Base-by-base conservation (phyloP, 2,113 vertebrate genomes). In the Columba janthina region DNA sequence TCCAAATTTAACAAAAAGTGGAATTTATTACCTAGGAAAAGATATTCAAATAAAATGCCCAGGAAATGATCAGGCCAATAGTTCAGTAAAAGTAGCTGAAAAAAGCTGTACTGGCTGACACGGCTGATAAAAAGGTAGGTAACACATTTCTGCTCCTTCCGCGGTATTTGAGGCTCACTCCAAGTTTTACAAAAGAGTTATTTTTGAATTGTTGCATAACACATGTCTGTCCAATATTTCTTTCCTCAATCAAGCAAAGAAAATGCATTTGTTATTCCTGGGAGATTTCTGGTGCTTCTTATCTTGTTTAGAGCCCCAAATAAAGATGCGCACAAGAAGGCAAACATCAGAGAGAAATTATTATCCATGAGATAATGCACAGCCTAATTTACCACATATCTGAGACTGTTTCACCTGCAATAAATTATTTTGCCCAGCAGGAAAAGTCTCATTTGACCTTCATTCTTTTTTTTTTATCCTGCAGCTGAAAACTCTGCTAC, bases 121-220 rank as follows among this genome's bases (percentile, higher is more conserved):
- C 73, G 73, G 67, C 80, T 92, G 95, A 93, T 96, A 89, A 95
- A 96, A 96, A 94, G 79, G 88, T 44, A 96, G 84, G 94, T 77
- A 97, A 93, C 93, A 95, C 81, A 79, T 95, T 81, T 93, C 72
- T 97, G 82, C 89, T 78, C 60, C 77, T 96, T 81, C 92, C 94
- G 94, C 6, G 60, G 91, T 96, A 94, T 96, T 96, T 87, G 92
- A 96, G 85, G 93, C 77, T 93, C 88, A 76, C 79, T 94, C 95
- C 94, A 96, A 95, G 84, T 95, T 96, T 95, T 94, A 93, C 93
- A 95, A 96, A 86, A 46, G 89, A 93, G 95, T 94, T 97, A 96
- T 97, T 97, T 97, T 96, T 95, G 93, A 96, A 87, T 90, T 58
- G 90, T 96, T 97, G 93, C 96, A 96, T 96, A 97, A 97, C 97